Base-by-base conservation (phyloP, 2,888 invertebrate genomes). In the Nemurella pictetii region DNA sequence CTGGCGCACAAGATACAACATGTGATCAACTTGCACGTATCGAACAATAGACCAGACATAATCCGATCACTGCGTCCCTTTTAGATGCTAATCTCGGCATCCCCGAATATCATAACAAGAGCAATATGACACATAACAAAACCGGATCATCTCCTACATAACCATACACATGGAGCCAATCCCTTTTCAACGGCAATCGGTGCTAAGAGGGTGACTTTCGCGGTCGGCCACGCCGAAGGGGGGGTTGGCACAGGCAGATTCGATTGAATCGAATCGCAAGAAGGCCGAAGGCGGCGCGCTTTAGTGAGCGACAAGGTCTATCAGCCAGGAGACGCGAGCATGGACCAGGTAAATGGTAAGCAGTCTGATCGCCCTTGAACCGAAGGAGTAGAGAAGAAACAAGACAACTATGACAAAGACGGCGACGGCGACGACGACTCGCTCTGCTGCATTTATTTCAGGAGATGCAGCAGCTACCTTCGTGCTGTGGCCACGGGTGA, bases 331-430 rank as follows among this genome's bases (percentile, higher is more conserved):
- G 55, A 55, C 55, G 55, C 55, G 55, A 55, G 55, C 55, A 55
- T 55, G 55, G 55, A 55, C 55, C 55, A 55, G 55, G 55, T 55
- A 55, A 55, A 55, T 55, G 55, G 15, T 55, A 55, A 55, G 29
- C 29, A 75, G 75, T 75, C 12, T 78, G 78, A 78, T 78, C 78
- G 78, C 29, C 78, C 78, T 78, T 78, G 78, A 78, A 78, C 78
- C 78, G 78, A 55, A 20, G 20, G 55, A 55, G 55, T 55, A 55
- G 55, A 55, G 55, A 55, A 55, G 55, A 55, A 55, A 55, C 55
- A 55, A 55, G 55, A 55, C 55, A 55, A 55, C 55, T 55, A 55
- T 20, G 55, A 55, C 55, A 55, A 55, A 12, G 55, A 55, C 55
- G 55, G 12, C 32, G 32, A 32, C 55, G 55, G 20, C 9, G 55